Evolutionary conservation across 2,797 vertebrate species (phyloP).

Genomic region (Gadopsis marmoratus): DNA sequence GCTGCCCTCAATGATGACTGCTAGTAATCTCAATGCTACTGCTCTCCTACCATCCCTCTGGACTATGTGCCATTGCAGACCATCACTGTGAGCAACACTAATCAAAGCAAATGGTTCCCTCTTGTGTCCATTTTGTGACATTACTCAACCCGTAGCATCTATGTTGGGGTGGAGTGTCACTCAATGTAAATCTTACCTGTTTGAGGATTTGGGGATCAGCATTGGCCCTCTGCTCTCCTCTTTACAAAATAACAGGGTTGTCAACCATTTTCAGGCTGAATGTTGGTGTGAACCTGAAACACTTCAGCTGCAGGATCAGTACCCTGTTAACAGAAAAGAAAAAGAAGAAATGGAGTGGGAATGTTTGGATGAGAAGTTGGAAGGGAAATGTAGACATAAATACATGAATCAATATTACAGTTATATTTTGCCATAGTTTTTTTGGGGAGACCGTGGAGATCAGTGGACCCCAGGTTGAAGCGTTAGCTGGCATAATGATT

Average conservation of each 20-base stretch:
- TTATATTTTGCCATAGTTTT: too few relatives aligned
- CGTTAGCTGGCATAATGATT: too few relatives aligned
- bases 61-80: background rate
- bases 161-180: background rate
- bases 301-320: background rate
- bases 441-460: too few relatives aligned
- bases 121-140: slow-evolving; percentile 49
- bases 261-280: background rate
- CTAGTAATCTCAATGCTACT: background rate
- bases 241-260: too few relatives aligned
- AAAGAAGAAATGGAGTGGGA: background rate
- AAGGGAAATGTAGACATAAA: too few relatives aligned
- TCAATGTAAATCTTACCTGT: background rate
- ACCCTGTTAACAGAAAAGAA: background rate
- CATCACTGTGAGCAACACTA: too few relatives aligned
- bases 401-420: too few relatives aligned
- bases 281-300: background rate
- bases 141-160: background rate
- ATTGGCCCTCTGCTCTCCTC: too few relatives aligned
- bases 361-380: background rate
- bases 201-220: background rate
- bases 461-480: too few relatives aligned
- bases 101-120: slow-evolving; percentile 45
- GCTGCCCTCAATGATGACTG: background rate
- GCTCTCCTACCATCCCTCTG: background rate